Evolutionary conservation across 2,797 vertebrate genomes (phyloP), one percentile per base, ranked within the genome.

Genomic region (Paratrypauchen microcephalus): DNA sequence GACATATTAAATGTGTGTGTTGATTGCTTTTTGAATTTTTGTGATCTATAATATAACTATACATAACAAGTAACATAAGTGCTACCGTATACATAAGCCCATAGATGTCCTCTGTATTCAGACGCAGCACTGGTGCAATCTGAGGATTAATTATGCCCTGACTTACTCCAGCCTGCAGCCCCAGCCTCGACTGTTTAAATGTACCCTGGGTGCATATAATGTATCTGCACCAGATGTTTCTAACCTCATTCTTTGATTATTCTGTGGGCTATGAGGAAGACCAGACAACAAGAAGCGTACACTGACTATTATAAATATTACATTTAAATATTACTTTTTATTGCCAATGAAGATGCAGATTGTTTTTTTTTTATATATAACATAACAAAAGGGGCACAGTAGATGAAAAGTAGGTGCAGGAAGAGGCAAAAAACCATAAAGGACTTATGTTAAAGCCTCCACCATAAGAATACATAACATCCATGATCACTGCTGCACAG

Each of bases 181-280:
- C 8, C 72, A 79, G 81, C 84, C 84, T 78, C 82, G 75, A 87
- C 83, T 30, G 72, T 81, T 74, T 78, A 88, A 90, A 78, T 78
- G 81, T 65, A 77, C 87, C 84, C 87, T 70, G 1, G 77, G 77
- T 81, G 85, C 75, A 8, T 75, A 62, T 87, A 82, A 78, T 30
- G 11, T 3, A 48, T 72, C 73, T 82, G 79, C 82, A 83, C 79
- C 88, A 89, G 85, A 89, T 89, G 87, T 84, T 82, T 2, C 68
- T 75, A 85, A 83, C 83, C 84, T 84, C 79, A 70, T 77, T 87
- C 75, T 69, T 78, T 71, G 68, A 77, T 78, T 78, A 68, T 85
- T 62, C 68, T 23, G 52, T 70, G 58, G 71, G 64, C 72, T 70
- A 50, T 68, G 70, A 83, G 78, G 39, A 50, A 75, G 67, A 77